phyloP scores from a whole-genome alignment of 2,113 vertebrate species.

The Ellobius talpinus region DNA sequence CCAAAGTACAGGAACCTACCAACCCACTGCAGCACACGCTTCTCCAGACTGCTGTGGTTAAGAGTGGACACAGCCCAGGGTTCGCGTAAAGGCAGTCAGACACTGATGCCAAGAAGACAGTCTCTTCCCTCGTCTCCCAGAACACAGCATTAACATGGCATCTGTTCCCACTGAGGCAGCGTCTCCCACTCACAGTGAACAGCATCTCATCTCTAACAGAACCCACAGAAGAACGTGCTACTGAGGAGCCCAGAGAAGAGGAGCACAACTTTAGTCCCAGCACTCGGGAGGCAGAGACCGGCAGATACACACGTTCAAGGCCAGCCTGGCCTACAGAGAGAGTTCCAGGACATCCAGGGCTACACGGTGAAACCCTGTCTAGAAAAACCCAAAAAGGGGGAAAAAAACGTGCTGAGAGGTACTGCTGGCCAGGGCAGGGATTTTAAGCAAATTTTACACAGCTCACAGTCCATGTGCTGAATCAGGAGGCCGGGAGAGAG shows the following conservation, averaged over 20 bases:
- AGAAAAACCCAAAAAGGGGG: too few relatives aligned
- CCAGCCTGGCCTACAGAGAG: not conserved
- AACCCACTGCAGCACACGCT: not conserved
- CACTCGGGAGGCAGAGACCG: not conserved
- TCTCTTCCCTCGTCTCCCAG: not conserved
- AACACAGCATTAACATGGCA: not conserved
- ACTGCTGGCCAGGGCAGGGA: fast-evolving
- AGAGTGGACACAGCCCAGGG: not conserved
- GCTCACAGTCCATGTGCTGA: not conserved
- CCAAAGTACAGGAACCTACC: not conserved
- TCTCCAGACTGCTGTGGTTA: not conserved
- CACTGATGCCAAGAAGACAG: not conserved
- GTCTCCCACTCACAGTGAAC: not conserved
- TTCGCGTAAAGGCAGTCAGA: not conserved
- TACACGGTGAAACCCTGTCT: not conserved
- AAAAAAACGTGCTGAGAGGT: not conserved
- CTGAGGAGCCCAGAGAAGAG: not conserved
- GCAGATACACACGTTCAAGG: not conserved
- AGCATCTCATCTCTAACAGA: not conserved
- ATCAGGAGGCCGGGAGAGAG: not conserved
- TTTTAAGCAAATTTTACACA: not conserved
- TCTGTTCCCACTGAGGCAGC: not conserved
- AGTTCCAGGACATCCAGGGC: not conserved
- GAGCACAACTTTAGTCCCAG: not conserved
- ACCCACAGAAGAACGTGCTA: not conserved